Base-by-base conservation (phyloP, 2,888 invertebrate species). In the Campoletis raptor region DNA sequence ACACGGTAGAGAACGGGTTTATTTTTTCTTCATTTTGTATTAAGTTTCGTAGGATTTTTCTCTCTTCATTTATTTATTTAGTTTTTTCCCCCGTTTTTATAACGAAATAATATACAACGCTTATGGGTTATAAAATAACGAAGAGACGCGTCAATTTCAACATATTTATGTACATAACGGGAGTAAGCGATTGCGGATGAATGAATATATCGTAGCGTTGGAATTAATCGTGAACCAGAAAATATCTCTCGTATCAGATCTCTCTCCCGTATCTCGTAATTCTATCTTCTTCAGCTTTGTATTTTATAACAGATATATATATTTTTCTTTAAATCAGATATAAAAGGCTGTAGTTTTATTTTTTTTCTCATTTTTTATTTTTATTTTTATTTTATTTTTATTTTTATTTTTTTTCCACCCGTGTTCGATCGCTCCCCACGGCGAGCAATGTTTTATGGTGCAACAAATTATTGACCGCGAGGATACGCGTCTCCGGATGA, bases 141-240 rank as follows among this genome's bases (percentile, higher is more conserved):
- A 83, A 52, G 78, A 66, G 78, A 84, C 30, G 77, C 73, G 72
- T 73, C 83, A 85, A 82, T 78, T 77, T 81, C 42, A 69, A 74
- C 78, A 79, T 85, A 88, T 89, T 88, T 88, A 89, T 86, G 81
- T 87, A 85, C 84, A 87, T 89, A 89, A 86, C 85, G 88, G 88
- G 88, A 88, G 88, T 88, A 84, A 88, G 83, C 77, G 86, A 88
- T 88, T 80, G 78, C 76, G 79, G 79, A 48, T 80, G 85, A 88
- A 89, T 89, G 82, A 88, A 88, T 89, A 85, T 79, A 72, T 77
- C 86, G 82, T 54, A 66, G 24, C 86, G 82, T n/a, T 80, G 24
- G 79, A 80, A 85, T 85, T 85, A 80, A 83, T 85, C 67, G 82
- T 74, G 74, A 74, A 79, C 73, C 73, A 73, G 78, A 82, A 82